Evolutionary conservation across 2,113 vertebrate genomes (phyloP).

Genomic region (Butastur rufipennis): DNA sequence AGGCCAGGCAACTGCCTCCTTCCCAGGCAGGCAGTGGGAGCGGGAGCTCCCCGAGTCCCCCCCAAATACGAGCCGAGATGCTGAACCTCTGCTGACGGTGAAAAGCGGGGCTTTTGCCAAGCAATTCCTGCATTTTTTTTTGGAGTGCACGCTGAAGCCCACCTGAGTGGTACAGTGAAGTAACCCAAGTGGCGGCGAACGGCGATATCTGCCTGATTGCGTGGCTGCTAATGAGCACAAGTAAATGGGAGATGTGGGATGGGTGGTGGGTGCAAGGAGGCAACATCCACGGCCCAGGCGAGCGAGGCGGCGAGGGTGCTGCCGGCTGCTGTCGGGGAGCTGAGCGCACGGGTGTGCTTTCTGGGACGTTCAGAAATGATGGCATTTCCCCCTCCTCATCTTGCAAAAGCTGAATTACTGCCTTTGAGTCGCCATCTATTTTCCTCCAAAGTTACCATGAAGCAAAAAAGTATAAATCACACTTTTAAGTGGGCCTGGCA

Average conservation of each 20-base stretch:
- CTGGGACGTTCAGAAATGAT: constrained; percentile 46
- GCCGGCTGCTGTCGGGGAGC: not conserved
- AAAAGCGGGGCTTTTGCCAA: rapidly evolving
- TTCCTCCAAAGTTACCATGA: constrained; percentile 82
- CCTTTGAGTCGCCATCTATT: constrained; percentile 77
- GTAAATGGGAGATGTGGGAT: not conserved
- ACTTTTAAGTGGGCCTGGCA: constrained; percentile 80
- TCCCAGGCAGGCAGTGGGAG: not conserved
- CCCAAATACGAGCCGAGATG: rapidly evolving
- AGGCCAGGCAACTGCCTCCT: not conserved
- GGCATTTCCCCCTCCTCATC: constrained; percentile 64
- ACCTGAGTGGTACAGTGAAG: not conserved
- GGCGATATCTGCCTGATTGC: not conserved
- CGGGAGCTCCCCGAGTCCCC: not conserved
- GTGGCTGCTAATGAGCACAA: not conserved
- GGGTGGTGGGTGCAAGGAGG: not conserved
- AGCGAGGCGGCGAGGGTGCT: not conserved
- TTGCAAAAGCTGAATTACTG: constrained; percentile 74
- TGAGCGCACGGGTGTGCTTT: not conserved
- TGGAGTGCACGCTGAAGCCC: not conserved
- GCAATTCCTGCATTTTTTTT: rapidly evolving
- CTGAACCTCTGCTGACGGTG: not conserved
- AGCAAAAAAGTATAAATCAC: constrained; percentile 91
- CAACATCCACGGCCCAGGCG: not conserved
- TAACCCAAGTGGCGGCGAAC: not conserved